A percentile compares a stretch with the other conserved stretches of the same genome.
These are phyloP conservation scores for Cryptotermes secundus DNA, from an alignment of 1,140 invertebrate species.

Conservation along the genomic window DNA sequence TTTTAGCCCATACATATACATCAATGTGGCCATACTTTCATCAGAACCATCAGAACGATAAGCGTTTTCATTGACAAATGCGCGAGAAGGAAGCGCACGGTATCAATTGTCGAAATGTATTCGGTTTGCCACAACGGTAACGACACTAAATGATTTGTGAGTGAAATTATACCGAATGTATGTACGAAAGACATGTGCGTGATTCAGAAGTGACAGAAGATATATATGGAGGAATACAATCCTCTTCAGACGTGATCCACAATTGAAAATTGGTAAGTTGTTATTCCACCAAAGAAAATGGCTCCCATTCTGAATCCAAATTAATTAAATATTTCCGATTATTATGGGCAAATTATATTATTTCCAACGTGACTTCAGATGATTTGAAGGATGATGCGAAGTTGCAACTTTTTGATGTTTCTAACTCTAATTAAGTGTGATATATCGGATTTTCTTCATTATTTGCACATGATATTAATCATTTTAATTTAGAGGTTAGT, in stretches of 20 bases:
- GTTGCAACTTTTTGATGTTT: no score
- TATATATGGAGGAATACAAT: background rate
- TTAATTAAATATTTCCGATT: no score
- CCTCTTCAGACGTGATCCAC: constrained; percentile 13
- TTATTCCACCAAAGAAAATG: background rate
- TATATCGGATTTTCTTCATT: no score
- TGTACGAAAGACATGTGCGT: background rate
- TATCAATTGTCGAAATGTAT: constrained; percentile 4
- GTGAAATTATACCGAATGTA: background rate
- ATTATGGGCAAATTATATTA: no score
- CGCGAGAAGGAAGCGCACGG: background rate
- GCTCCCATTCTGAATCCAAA: background rate
- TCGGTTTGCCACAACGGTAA: background rate
- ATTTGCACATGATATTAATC: no score
- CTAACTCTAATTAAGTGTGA: no score
- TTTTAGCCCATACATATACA: background rate
- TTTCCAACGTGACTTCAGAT: no score
- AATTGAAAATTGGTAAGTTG: constrained; percentile 3
- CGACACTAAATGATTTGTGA: background rate
- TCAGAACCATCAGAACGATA: background rate
- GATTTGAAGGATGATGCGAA: no score
- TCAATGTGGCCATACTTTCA: background rate
- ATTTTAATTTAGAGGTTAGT: no score
- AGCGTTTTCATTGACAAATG: constrained; percentile 11
- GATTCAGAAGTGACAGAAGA: background rate